These are phyloP conservation scores for Tetragonula carbonaria DNA, from an alignment of 2,888 invertebrate genomes.

Conservation along the genomic window DNA sequence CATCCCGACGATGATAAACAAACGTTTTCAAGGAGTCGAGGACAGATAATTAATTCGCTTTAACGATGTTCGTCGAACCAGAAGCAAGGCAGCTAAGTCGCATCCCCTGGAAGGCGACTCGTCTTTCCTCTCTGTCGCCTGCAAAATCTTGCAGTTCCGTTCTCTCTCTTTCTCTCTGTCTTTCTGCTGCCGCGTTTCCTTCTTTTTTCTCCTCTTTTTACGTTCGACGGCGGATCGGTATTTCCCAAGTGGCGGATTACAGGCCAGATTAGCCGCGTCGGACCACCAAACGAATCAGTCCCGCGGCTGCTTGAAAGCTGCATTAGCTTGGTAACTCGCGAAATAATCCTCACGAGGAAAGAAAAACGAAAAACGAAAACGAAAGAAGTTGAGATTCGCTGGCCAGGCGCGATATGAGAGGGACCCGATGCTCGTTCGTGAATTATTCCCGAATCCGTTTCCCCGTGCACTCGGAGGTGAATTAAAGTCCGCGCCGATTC, in stretches of 20 bases:
- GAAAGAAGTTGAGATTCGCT: no score
- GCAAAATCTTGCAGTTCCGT: not conserved
- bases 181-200: not conserved
- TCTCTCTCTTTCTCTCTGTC: not conserved
- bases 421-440: not conserved
- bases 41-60: slow-evolving; percentile 17
- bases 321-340: slow-evolving; percentile 9
- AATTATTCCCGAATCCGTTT: not conserved
- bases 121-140: not conserved
- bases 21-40: not conserved
- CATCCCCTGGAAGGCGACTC: not conserved
- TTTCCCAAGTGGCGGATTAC: slow-evolving; percentile 40
- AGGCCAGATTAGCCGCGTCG: not conserved
- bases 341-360: slow-evolving; percentile 4
- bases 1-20: not conserved
- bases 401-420: not conserved
- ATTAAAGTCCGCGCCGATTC: not conserved
- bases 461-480: not conserved
- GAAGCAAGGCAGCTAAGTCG: no score
- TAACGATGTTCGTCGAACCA: slow-evolving; percentile 1
- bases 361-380: no score
- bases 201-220: not conserved
- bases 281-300: not conserved
- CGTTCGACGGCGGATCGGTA: slow-evolving; percentile 1
- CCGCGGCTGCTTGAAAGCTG: not conserved